A percentile compares a stretch with the other conserved stretches of the same genome.
Conservation (phyloP, 2,888 invertebrate genomes). For the Zygogramma bicolorata region DNA sequence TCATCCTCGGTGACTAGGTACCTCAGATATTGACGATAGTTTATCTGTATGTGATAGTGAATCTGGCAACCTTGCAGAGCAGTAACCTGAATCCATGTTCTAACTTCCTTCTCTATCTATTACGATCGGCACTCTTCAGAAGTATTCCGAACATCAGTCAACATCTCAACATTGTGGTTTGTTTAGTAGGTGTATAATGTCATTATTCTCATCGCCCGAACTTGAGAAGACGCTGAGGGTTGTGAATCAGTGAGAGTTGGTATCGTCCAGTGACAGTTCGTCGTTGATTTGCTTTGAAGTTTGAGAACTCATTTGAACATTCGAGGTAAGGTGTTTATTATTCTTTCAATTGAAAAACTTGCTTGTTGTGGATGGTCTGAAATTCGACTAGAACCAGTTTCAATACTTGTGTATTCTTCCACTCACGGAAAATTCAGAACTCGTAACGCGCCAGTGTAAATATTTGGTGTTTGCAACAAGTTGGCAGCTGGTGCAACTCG, state of each 20-base stretch:
- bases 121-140: neutral
- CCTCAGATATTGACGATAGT: too few relatives aligned
- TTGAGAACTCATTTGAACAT: too few relatives aligned
- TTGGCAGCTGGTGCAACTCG: neutral
- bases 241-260: neutral
- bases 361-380: too few relatives aligned
- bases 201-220: neutral
- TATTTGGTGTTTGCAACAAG: neutral
- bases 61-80: neutral
- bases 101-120: neutral
- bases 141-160: neutral
- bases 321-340: too few relatives aligned
- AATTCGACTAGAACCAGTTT: too few relatives aligned
- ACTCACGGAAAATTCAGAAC: neutral
- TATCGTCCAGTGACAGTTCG: too few relatives aligned
- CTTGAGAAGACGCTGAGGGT: neutral
- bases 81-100: neutral
- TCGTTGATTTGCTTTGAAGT: too few relatives aligned
- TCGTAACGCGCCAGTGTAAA: neutral
- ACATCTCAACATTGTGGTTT: neutral
- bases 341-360: too few relatives aligned
- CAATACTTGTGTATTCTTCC: neutral
- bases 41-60: neutral
- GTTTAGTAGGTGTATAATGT: neutral
- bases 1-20: too few relatives aligned